phyloP scores from a whole-genome alignment of 92 coral and sea anemone species.

The Diadumene lineata region DNA sequence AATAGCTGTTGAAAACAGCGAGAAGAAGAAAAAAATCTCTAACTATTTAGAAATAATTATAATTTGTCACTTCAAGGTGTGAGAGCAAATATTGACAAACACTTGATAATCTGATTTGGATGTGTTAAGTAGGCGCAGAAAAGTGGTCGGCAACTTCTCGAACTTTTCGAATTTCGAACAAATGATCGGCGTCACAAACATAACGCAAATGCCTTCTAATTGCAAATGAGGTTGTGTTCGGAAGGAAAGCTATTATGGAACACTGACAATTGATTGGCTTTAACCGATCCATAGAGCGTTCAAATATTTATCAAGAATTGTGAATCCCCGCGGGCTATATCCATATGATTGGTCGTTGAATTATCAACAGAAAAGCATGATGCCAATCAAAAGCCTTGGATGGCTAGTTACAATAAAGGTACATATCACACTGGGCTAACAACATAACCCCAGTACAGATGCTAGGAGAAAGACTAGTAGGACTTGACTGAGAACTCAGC shows the following conservation, averaged over 20 bases:
- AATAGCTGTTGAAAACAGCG: too few relatives aligned
- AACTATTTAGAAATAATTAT: too few relatives aligned
- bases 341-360: slow-evolving; percentile 83
- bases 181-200: slow-evolving; percentile 6
- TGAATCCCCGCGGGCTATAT: slow-evolving; percentile 77
- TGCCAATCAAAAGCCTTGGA: slow-evolving; percentile 89
- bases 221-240: slow-evolving; percentile 82
- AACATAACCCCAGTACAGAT: slow-evolving; percentile 81
- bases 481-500: slow-evolving; percentile 61
- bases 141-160: background rate
- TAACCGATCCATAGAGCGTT: slow-evolving; percentile 89
- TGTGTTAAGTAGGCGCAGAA: background rate
- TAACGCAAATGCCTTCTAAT: slow-evolving; percentile 58
- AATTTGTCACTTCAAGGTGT: background rate
- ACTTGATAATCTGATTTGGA: slow-evolving; percentile 64
- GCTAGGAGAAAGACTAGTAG: slow-evolving; percentile 81
- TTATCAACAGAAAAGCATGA: slow-evolving; percentile 80
- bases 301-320: slow-evolving; percentile 84
- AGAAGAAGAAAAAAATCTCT: too few relatives aligned
- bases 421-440: slow-evolving; percentile 79
- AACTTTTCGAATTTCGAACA: slow-evolving; percentile 1
- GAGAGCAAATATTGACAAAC: slow-evolving; percentile 60
- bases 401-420: slow-evolving; percentile 90
- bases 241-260: slow-evolving; percentile 80
- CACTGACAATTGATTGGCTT: slow-evolving; percentile 84